Evolutionary conservation across 2,797 vertebrate genomes (phyloP).

Genomic region (Hippopotamyrus pictus): DNA sequence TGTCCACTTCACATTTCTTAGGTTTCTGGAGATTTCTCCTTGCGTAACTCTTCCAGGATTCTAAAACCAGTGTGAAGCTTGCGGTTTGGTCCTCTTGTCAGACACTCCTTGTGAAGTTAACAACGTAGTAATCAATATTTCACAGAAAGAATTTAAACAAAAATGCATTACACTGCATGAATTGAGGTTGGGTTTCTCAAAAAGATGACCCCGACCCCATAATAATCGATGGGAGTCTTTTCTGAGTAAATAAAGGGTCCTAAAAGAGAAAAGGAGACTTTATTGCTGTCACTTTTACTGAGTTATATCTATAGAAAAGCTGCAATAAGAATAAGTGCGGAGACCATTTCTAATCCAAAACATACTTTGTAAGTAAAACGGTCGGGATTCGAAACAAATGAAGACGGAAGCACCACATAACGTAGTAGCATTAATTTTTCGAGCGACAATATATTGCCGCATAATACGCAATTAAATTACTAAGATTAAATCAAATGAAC

Average conservation of each 20-base stretch:
- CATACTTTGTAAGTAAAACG: not conserved
- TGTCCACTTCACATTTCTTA: not conserved
- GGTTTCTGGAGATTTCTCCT: not conserved
- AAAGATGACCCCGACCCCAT: not conserved
- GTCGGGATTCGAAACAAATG: not conserved
- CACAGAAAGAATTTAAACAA: not conserved
- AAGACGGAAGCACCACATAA: not conserved
- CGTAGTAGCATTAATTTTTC: not conserved
- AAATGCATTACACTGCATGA: not conserved
- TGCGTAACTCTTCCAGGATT: not conserved
- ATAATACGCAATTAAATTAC: not conserved
- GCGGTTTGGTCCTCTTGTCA: not conserved
- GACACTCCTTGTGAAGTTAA: not conserved
- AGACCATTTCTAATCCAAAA: not conserved
- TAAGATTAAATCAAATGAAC: not conserved
- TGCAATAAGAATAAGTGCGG: not conserved
- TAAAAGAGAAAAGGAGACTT: not conserved
- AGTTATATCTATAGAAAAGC: not conserved
- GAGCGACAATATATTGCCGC: not conserved
- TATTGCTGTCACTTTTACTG: not conserved
- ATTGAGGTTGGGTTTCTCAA: not conserved
- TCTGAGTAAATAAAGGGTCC: not conserved
- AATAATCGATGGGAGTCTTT: not conserved
- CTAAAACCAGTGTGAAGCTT: not conserved
- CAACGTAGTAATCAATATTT: not conserved